These are phyloP conservation scores for Simalia tracyae DNA, from an alignment of 2,797 vertebrate genomes.

Conservation along the genomic window DNA sequence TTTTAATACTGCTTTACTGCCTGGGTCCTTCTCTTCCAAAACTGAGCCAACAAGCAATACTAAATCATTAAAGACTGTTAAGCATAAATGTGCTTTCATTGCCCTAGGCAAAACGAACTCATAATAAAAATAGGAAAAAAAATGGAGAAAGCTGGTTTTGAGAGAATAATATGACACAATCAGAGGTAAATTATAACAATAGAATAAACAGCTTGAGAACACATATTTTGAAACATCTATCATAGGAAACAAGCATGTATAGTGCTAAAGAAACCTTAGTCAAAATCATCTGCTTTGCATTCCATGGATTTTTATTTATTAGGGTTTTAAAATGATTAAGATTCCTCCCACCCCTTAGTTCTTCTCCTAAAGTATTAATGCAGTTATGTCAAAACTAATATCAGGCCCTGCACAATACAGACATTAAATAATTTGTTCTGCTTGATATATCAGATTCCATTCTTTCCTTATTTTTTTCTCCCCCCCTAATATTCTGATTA, in stretches of 20 bases:
- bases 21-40: conserved; percentile 55
- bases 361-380: conserved; percentile 31
- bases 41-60: conserved; percentile 51
- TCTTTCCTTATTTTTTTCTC: conserved; percentile 57
- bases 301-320: not conserved
- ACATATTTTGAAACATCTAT: not conserved
- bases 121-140: conserved; percentile 42
- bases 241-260: no score
- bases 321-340: conserved; percentile 13
- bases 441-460: conserved; percentile 1
- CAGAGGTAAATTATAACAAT: conserved; percentile 21
- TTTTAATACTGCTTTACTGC: conserved; percentile 25
- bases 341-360: not conserved
- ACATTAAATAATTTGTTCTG: conserved; percentile 20
- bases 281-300: not conserved
- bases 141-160: conserved; percentile 18
- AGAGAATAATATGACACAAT: not conserved
- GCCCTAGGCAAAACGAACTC: conserved; percentile 50
- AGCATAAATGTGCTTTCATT: conserved; percentile 54
- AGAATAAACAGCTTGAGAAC: not conserved
- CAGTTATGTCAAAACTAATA: conserved; percentile 29
- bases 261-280: not conserved
- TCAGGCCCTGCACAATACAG: conserved; percentile 36
- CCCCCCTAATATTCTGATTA: conserved; percentile 38
- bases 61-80: conserved; percentile 59